Conservation (phyloP, 2,888 invertebrate genomes). For the Acanthopleura granulata region DNA sequence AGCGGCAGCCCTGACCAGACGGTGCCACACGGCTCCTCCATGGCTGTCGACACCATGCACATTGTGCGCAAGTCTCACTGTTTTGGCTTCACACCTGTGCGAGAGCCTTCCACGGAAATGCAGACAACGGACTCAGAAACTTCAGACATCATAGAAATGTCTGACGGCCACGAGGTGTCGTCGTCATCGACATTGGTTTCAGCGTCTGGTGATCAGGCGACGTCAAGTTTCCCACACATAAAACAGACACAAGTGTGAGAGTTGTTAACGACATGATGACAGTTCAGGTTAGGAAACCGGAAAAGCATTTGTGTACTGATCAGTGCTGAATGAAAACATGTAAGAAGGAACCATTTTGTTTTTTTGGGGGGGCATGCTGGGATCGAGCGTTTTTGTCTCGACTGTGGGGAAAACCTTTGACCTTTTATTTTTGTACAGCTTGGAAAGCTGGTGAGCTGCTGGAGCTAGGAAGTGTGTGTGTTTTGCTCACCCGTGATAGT, state of each 20-base stretch:
- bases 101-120: constrained; percentile 48
- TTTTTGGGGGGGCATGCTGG: too few species aligned
- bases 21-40: constrained; percentile 31
- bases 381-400: too few species aligned
- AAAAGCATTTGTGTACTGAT: too few species aligned
- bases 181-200: neutral
- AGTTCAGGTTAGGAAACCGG: too few species aligned
- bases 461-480: too few species aligned
- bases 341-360: too few species aligned
- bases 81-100: constrained; percentile 51
- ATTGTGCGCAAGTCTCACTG: constrained; percentile 24
- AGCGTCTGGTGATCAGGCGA: neutral
- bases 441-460: too few species aligned
- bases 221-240: neutral
- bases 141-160: constrained; percentile 52
- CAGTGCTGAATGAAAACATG: too few species aligned
- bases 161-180: constrained; percentile 31
- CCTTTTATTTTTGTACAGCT: too few species aligned
- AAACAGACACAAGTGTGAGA: constrained; percentile 12
- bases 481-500: too few species aligned
- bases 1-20: constrained; percentile 49
- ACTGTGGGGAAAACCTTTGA: too few species aligned
- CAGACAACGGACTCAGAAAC: constrained; percentile 60
- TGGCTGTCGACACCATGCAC: neutral
- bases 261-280: neutral